Percentiles rank a stretch among this genome's conserved stretches.
Evolutionary conservation across 2,797 vertebrate genomes (phyloP).

Genomic region (Phrynocephalus guinanensis): DNA sequence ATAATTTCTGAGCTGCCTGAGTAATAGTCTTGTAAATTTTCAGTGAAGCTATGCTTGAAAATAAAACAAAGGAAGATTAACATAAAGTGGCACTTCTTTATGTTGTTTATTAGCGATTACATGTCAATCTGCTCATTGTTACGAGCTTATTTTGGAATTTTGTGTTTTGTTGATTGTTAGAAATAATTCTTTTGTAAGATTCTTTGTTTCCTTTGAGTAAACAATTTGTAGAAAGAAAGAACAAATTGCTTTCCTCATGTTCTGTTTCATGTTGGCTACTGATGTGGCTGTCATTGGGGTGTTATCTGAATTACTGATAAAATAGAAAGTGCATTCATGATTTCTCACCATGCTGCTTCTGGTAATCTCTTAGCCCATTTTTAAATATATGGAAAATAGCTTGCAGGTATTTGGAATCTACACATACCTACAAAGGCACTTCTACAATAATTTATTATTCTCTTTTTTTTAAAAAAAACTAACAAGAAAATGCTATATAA

Average conservation of each 20-base stretch:
- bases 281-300: conserved; percentile 21
- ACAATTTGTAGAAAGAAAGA: conserved; percentile 21
- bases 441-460: conserved; percentile 32
- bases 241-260: conserved; percentile 10
- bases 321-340: neutral
- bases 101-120: neutral
- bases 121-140: neutral
- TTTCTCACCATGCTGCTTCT: neutral
- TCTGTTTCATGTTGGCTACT: conserved; percentile 34
- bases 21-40: neutral
- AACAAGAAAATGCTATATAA: conserved; percentile 17
- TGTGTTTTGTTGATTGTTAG: neutral
- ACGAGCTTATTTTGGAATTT: conserved; percentile 3
- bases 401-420: conserved; percentile 1
- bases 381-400: conserved; percentile 12
- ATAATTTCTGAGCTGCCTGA: neutral
- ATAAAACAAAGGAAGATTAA: neutral
- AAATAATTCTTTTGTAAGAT: conserved; percentile 12
- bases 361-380: neutral
- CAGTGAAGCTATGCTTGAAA: conserved; percentile 1
- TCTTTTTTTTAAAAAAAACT: neutral
- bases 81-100: neutral
- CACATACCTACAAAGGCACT: conserved; percentile 7
- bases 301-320: conserved; percentile 7
- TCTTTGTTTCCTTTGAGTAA: conserved; percentile 34